A percentile compares a stretch with the other conserved stretches of the same genome.
Evolutionary conservation across 2,113 vertebrate genomes (phyloP).

Genomic region (Pyxicephalus adspersus): DNA sequence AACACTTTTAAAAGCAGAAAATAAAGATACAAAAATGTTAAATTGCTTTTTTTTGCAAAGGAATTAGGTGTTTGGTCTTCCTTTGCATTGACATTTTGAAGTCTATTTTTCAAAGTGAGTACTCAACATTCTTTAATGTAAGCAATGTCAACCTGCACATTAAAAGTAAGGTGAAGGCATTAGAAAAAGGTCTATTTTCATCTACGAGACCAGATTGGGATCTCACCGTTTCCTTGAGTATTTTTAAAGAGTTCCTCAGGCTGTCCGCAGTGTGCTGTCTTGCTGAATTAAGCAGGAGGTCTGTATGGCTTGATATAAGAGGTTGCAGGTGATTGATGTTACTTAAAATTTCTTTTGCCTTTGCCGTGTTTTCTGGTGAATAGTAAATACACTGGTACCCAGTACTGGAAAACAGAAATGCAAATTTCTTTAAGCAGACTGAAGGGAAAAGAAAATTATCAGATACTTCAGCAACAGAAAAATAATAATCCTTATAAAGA

Average conservation of each 20-base stretch:
- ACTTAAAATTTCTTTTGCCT: constrained; percentile 94
- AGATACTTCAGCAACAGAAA: constrained; percentile 9
- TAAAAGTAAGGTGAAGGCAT: constrained; percentile 42
- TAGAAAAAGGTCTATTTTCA: constrained; percentile 60
- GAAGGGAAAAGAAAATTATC: not conserved
- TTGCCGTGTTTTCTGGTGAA: constrained; percentile 95
- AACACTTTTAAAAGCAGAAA: constrained; percentile 32
- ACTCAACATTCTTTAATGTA: constrained; percentile 63
- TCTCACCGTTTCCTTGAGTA: constrained; percentile 95
- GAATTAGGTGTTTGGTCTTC: constrained; percentile 49
- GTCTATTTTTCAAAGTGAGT: constrained; percentile 58
- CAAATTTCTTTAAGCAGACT: constrained; percentile 49
- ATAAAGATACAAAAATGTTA: constrained; percentile 57
- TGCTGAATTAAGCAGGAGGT: constrained; percentile 89
- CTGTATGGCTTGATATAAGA: constrained; percentile 86
- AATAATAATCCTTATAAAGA: constrained; percentile 31
- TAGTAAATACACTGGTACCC: constrained; percentile 99
- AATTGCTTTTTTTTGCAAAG: constrained; percentile 52
- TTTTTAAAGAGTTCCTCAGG: constrained; percentile 90
- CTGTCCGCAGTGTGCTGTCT: constrained; percentile 84
- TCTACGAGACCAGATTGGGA: constrained; percentile 62
- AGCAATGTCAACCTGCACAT: constrained; percentile 59
- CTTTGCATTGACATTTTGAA: constrained; percentile 61
- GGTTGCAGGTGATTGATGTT: constrained; percentile 90
- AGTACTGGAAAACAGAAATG: constrained; percentile 78